Evolutionary conservation across 2,888 invertebrate genomes (phyloP).

Genomic region (Mythimna albipuncta): DNA sequence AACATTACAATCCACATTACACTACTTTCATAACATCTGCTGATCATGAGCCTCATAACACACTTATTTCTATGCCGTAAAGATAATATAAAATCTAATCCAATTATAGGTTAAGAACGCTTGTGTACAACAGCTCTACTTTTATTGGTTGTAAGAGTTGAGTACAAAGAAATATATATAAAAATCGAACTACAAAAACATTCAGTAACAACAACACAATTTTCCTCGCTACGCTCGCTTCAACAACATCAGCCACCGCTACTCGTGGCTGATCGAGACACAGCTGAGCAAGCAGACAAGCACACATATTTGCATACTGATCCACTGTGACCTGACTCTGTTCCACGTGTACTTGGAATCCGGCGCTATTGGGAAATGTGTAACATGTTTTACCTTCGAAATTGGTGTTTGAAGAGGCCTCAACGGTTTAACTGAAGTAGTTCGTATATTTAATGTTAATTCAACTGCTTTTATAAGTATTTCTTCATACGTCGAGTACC

Average conservation of each 20-base stretch:
- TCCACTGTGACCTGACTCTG: conserved; percentile 41
- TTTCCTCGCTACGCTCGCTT: conserved; percentile 22
- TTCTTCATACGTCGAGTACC: too few relatives aligned
- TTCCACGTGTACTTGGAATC: conserved; percentile 37
- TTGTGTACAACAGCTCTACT: too few relatives aligned
- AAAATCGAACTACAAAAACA: not conserved
- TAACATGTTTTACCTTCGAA: conserved; percentile 47
- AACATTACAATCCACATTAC: not conserved
- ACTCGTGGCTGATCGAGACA: not conserved
- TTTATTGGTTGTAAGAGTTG: too few relatives aligned
- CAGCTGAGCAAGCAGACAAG: conserved; percentile 62
- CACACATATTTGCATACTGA: conserved; percentile 57
- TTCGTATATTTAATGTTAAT: not conserved
- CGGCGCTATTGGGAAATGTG: conserved; percentile 49
- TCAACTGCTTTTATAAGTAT: not conserved
- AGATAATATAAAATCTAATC: too few relatives aligned
- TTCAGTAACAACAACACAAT: conserved; percentile 6
- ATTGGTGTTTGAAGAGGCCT: conserved; percentile 37
- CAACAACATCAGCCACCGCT: not conserved
- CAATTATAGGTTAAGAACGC: too few relatives aligned
- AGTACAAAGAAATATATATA: not conserved
- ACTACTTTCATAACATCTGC: not conserved
- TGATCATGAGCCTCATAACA: not conserved
- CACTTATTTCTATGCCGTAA: too few relatives aligned
- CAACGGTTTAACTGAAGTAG: not conserved